Base-by-base conservation (phyloP, 1,140 invertebrate genomes). In the Tribolium madens region DNA sequence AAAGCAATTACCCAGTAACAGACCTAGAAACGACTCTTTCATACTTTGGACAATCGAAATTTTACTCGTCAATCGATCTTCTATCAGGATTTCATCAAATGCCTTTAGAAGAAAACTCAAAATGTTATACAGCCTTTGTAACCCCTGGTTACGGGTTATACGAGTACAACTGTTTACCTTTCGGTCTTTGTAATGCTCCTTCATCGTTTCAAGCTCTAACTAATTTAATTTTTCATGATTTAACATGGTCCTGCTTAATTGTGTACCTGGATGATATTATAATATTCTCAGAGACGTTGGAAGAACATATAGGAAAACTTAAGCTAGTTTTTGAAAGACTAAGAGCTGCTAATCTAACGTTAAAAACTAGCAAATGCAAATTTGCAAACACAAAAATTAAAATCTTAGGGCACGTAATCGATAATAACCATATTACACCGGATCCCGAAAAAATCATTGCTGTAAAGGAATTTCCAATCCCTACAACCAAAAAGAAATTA, bases 171-270 rank as follows among this genome's bases (percentile, higher is more conserved):
- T 21, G n/a, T 4, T 64, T 82, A 6, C 79, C 78, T 4, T 83
- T 83, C 47, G 79, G 80, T 1, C 36, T 83, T 1, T 80, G 79
- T 26, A 81, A 75, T 52, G 78, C 78, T 2, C 79, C 78, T 0
- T 13, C 78, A 1, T 69, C 76, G 21, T 80, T 83, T 33, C 76
- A 80, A 50, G 47, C 18, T 9, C 9, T 74, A 7, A 36, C 48
- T 3, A 42, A 77, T 69, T 21, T 1, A 15, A 46, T 77, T 6
- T 69, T 77, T 17, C 2, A 50, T 10, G 76, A 26, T 1, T 31
- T 77, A 13, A 77, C 47, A 36, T 77, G 76, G 71, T 74, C 47
- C 52, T 10, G 31, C 6, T 17, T 73, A 3, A 9, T 74, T 10
- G 42, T 77, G 1, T 77, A 74, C 15, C n/a, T 77, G 9, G 76